Base-by-base conservation (phyloP, 2,113 vertebrate genomes). In the Buteo buteo region DNA sequence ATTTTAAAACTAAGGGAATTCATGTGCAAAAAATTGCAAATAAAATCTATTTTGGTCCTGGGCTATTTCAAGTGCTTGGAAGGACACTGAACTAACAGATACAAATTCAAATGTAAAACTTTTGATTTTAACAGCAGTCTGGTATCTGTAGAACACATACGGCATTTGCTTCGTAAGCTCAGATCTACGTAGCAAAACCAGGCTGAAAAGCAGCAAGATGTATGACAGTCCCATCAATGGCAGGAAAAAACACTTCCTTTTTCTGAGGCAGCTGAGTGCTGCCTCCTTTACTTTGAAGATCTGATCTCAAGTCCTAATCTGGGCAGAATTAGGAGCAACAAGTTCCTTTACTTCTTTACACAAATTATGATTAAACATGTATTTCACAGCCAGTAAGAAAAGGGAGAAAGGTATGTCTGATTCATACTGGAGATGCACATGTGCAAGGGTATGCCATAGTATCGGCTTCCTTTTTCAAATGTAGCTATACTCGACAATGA, bases 191-290 rank as follows among this genome's bases (percentile, higher is more conserved):
- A 70, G 66, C 57, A 76, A 89, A 93, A 11, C 20, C 32, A 69
- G 55, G 24, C 42, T 88, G 88, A 64, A 71, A 93, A 89, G 65
- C 69, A 79, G 72, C 31, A 55, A 84, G 44, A 92, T 1, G 1
- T 31, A 62, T 12, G 57, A 79, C 62, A 80, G 70, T 13, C 44
- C 49, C 17, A 22, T 67, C 72, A 84, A 42, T 11, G 21, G 61
- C 86, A 92, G 92, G 86, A 86, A 95, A 95, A 94, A 88, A 28
- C 42, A 92, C 11, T 81, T 91, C 79, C 32, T 69, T 69, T 38
- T 76, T 74, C 58, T 38, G 38, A 52, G 71, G 65, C 54, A 88
- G 45, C 36, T 61, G 50, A 83, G 40, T 55, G 17, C 70, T 86
- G 38, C 73, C 83, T 91, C 69, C 64, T 91, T 81, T 50, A 7